Base-by-base conservation (phyloP, 2,888 invertebrate species). In the Gandaritis pyraliata region DNA sequence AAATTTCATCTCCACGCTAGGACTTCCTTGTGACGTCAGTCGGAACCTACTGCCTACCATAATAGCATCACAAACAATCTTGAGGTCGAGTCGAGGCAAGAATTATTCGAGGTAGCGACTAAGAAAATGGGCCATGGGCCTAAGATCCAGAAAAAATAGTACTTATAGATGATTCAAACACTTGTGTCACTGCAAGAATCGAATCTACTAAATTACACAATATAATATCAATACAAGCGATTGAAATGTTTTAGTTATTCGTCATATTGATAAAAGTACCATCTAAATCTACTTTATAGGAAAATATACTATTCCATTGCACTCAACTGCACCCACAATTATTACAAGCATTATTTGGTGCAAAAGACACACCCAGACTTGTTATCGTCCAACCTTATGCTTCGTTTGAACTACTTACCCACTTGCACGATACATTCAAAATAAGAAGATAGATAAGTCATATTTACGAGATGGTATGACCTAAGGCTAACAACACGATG, bases 281-380 rank as follows among this genome's bases (percentile, higher is more conserved):
- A 11, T 43, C 5, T 29, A 52, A 53, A 45, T 30, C 43, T 23
- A 33, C 49, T 57, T 52, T 49, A 52, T 49, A 6, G 15, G 52
- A 49, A 72, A 73, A 54, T 54, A 77, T 75, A 77, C 73, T 71
- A 77, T 81, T 78, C 75, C 75, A 83, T 80, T 85, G 84, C 82
- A 84, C 77, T 80, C 82, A 84, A 85, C 86, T 89, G 86, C 88
- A 83, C 86, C 86, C 74, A 85, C 85, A 87, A 88, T 89, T 87
- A 88, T 88, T 83, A 84, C 83, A 77, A 80, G 77, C 78, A 83
- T 83, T 87, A 88, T 90, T 86, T 87, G 87, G 90, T 88, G 81
- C 88, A 86, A 76, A 77, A 82, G 87, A 89, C 90, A 89, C 90
- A 87, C 90, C 90, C 87, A 86, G 80, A 86, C 87, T 88, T 84